These are phyloP conservation scores for Apodemus speciosus DNA, from an alignment of 2,113 vertebrate genomes.

Conservation along the genomic window DNA sequence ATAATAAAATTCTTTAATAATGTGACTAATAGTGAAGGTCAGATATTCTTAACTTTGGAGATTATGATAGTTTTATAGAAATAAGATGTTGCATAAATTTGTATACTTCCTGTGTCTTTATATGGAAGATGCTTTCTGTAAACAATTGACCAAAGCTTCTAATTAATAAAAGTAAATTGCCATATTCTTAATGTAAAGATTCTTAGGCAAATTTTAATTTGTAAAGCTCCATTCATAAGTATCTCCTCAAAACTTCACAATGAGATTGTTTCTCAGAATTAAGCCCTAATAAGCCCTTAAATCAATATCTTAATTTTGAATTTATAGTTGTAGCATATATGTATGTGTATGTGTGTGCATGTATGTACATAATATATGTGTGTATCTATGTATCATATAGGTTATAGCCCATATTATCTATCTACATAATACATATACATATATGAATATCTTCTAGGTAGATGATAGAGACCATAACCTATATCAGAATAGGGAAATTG, in stretches of 20 bases:
- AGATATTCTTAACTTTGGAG: slow-evolving; percentile 61
- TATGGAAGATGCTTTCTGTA: slow-evolving; percentile 51
- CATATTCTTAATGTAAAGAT: slow-evolving; percentile 13
- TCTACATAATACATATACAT: too few relatives aligned
- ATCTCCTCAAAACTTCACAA: slow-evolving; percentile 4
- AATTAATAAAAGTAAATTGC: neutral
- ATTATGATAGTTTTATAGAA: slow-evolving; percentile 51
- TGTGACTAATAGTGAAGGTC: slow-evolving; percentile 65
- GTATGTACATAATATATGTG: neutral
- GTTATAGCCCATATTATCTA: too few relatives aligned
- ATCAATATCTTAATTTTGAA: neutral
- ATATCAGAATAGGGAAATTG: neutral
- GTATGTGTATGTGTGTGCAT: neutral
- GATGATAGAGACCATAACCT: neutral
- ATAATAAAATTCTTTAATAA: slow-evolving; percentile 60
- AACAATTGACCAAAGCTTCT: slow-evolving; percentile 11
- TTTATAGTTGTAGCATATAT: neutral
- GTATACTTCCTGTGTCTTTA: slow-evolving; percentile 38
- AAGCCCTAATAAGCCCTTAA: slow-evolving; percentile 48
- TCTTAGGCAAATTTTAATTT: neutral
- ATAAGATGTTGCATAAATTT: slow-evolving; percentile 64
- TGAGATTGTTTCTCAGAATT: slow-evolving; percentile 23
- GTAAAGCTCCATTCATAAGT: neutral
- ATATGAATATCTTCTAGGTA: too few relatives aligned
- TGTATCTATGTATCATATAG: neutral